phyloP scores from a whole-genome alignment of 2,113 vertebrate species.

The Polypterus senegalus region DNA sequence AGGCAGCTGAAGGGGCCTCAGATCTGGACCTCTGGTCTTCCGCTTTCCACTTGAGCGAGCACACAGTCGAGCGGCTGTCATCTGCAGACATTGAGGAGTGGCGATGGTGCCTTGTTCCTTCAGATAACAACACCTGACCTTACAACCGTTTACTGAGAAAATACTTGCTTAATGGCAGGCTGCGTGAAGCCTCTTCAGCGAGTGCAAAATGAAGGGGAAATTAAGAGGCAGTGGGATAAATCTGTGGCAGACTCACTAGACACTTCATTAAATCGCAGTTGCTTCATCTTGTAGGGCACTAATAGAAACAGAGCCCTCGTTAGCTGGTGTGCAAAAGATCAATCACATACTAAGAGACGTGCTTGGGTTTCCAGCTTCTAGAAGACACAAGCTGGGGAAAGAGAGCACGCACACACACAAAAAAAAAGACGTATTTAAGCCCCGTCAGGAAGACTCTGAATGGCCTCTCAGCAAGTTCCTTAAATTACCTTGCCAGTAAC shows the following conservation, averaged over 20 bases:
- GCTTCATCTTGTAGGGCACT: slow-evolving; percentile 74
- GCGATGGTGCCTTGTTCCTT: slow-evolving; percentile 43
- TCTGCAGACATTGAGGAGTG: slow-evolving; percentile 41
- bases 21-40: slow-evolving; percentile 68
- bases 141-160: slow-evolving; percentile 65
- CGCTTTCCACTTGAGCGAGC: slow-evolving; percentile 57
- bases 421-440: slow-evolving; percentile 52
- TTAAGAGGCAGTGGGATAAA: slow-evolving; percentile 67
- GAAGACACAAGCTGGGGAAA: slow-evolving; percentile 43
- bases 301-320: slow-evolving; percentile 89
- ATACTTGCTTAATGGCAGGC: slow-evolving; percentile 64
- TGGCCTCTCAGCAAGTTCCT: slow-evolving; percentile 69
- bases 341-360: slow-evolving; percentile 71
- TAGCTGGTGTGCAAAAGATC: slow-evolving; percentile 87
- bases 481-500: slow-evolving; percentile 75
- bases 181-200: slow-evolving; percentile 34
- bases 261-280: slow-evolving; percentile 94
- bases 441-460: slow-evolving; percentile 66
- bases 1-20: slow-evolving; percentile 57
- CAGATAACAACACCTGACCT: slow-evolving; percentile 74
- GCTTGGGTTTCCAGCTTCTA: slow-evolving; percentile 60
- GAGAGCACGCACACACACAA: slow-evolving; percentile 7
- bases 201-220: slow-evolving; percentile 47
- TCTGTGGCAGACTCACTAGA: slow-evolving; percentile 75
- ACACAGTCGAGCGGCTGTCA: slow-evolving; percentile 62